phyloP scores from a whole-genome alignment of 2,797 vertebrate species.

The Fringilla coelebs region DNA sequence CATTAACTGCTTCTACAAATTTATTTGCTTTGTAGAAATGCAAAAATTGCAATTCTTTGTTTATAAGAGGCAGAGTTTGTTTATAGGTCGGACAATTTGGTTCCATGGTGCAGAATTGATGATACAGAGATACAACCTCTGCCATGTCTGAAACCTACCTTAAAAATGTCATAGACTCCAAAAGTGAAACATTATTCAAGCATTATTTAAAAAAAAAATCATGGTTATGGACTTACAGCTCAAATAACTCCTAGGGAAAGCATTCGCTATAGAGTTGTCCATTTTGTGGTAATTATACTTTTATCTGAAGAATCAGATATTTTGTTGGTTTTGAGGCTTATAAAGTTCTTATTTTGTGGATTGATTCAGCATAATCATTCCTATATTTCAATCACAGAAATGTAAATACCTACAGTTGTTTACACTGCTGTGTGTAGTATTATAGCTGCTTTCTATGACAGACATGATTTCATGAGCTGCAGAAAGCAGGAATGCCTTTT shows the following conservation, averaged over 20 bases:
- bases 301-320: neutral
- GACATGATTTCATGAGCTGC: neutral
- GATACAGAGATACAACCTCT: neutral
- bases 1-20: neutral
- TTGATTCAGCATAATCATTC: neutral
- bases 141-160: neutral
- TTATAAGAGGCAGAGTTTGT: neutral
- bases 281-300: neutral
- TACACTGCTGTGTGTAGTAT: neutral
- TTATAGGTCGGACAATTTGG: neutral
- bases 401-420: neutral
- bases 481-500: neutral
- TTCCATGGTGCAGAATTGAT: neutral
- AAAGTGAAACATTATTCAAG: neutral
- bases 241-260: neutral
- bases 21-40: neutral
- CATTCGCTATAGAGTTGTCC: neutral
- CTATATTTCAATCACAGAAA: neutral
- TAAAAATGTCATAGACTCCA: neutral
- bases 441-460: neutral
- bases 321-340: neutral
- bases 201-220: neutral
- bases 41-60: neutral
- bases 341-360: neutral
- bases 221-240: neutral